Evolutionary conservation across 2,888 invertebrate species (phyloP), one percentile per base, ranked within the genome.

Genomic region (Drosophila pegasa): DNA sequence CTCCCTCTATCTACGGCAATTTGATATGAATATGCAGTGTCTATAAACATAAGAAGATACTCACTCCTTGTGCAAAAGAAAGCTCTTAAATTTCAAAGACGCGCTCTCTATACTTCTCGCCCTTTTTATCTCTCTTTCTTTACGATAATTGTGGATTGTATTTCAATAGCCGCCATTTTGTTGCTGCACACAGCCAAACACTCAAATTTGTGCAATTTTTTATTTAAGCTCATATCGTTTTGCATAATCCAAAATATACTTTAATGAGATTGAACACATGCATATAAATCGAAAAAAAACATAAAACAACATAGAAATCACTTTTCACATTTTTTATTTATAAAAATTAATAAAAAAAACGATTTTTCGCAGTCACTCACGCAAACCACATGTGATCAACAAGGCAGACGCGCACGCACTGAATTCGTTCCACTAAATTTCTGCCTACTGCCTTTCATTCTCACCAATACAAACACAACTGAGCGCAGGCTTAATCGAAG

Each of bases 311-410:
- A 16, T 12, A 35, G 2, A 35, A n/a, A n/a, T n/a, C 2, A n/a
- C 5, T 35, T 5, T 1, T n/a, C n/a, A n/a, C 4, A 14, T 37
- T 37, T 9, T 9, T 0, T 10, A 38, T 18, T 2, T 18, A 38
- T 38, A 18, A 1, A 38, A 18, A 18, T 18, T 18, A 2, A n/a
- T 7, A 3, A 5, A 38, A 3, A 16, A 16, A 5, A n/a, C n/a
- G n/a, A 38, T 10, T 0, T 10, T 1, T 1, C 4, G 1, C 0
- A 2, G 16, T 3, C 16, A 18, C 4, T 3, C 10, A 2, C 38
- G 2, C 4, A 10, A 22, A 14, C 22, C 5, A 41, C 22, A 14
- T 41, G 22, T 14, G 10, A 41, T 41, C 41, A 22, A 7, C 41
- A 1, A 7, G 41, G 8, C 22, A 22, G 14, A 3, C 22, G 41